Evolutionary conservation across 92 coral and sea anemone genomes (phyloP).

Genomic region (Montipora capitata): DNA sequence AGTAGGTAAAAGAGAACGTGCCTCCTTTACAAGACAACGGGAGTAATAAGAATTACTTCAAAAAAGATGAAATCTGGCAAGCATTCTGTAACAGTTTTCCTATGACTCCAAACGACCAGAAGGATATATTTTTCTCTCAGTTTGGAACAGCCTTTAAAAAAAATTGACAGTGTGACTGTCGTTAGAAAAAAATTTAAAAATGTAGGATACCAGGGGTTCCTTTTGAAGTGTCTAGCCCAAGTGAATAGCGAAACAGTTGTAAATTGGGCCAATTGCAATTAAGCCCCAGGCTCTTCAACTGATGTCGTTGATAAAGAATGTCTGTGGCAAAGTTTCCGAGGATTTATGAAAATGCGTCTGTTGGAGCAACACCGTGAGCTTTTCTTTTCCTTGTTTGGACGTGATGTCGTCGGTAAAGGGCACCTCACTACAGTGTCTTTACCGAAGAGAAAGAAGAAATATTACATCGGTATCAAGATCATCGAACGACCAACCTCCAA

Average conservation of each 20-base stretch:
- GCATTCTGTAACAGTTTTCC: not conserved
- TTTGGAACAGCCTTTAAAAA: not conserved
- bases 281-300: not conserved
- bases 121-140: not conserved
- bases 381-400: not conserved
- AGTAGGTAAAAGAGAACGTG: not conserved
- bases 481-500: not conserved
- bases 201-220: not conserved
- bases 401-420: not conserved
- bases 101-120: not conserved
- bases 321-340: not conserved
- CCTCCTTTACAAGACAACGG: not conserved
- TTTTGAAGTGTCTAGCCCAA: not conserved
- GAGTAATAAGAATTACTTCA: not conserved
- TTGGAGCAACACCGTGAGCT: not conserved
- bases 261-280: not conserved
- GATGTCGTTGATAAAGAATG: not conserved
- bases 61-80: not conserved
- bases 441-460: not conserved
- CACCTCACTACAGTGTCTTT: not conserved
- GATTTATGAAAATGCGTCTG: not conserved
- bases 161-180: not conserved
- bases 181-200: not conserved
- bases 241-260: not conserved
- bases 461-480: not conserved